Percentiles rank a stretch among this genome's conserved stretches.
Conservation (phyloP, 1,140 invertebrate genomes). For the Aphaenogaster ashmeadi region DNA sequence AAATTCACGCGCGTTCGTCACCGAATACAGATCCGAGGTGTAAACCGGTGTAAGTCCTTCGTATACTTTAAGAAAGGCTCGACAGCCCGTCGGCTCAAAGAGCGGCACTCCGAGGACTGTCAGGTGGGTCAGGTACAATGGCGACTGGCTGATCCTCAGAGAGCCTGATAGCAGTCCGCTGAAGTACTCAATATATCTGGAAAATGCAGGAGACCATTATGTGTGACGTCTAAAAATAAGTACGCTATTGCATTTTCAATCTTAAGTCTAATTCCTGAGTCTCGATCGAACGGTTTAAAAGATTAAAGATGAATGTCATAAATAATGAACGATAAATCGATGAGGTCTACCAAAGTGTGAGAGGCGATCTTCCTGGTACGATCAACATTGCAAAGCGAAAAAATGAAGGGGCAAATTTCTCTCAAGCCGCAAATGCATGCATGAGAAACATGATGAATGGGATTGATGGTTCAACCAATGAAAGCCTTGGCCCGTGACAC, state of each 20-base stretch:
- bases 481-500: constrained; percentile 67
- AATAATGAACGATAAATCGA: constrained; percentile 7
- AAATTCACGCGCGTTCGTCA: constrained; percentile 89
- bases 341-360: background rate
- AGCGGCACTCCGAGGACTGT: constrained; percentile 94
- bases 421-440: constrained; percentile 12
- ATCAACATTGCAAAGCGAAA: background rate
- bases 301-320: background rate
- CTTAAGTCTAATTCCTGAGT: background rate
- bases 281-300: background rate
- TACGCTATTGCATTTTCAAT: background rate
- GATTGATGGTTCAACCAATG: constrained; percentile 36
- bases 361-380: background rate
- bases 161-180: constrained; percentile 95
- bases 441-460: constrained; percentile 42
- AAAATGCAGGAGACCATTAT: background rate
- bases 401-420: constrained; percentile 42
- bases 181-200: constrained; percentile 96
- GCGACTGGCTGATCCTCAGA: constrained; percentile 94
- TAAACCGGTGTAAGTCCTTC: constrained; percentile 96
- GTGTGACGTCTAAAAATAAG: background rate
- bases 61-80: constrained; percentile 94
- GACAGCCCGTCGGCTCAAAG: constrained; percentile 92
- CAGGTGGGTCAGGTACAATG: constrained; percentile 95
- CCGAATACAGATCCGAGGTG: constrained; percentile 90